Base-by-base conservation (phyloP, 2,113 vertebrate genomes). In the Tupaia chinensis region DNA sequence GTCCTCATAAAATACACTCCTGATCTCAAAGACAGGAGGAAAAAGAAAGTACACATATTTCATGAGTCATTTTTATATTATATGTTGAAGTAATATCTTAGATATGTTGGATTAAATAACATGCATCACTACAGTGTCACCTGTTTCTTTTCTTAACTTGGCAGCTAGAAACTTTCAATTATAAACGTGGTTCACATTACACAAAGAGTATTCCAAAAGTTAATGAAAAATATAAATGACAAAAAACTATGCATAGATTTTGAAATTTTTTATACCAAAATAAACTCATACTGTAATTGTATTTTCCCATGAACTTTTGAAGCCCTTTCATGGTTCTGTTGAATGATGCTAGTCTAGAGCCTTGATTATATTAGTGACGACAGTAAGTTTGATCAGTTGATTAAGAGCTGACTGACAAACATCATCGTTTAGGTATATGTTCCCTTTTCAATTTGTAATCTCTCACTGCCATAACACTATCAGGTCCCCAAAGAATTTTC, bases 141-240 rank as follows among this genome's bases (percentile, higher is more conserved):
- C 56, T 74, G 22, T 83, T 95, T 88, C 61, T 81, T 91, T 95
- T 85, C 85, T 58, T 25, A 69, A 32, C 25, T 11, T 95, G 15
- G 25, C 70, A 60, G 56, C 23, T 34, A 44, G 44, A 85, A 72
- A 19, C 4, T 70, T 93, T 82, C 23, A 91, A 65, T 90, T 58
- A 82, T 6, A 5, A 56, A 70, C 58, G 17, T 84, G 61, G 54
- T n/a, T 96, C 15, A 29, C 53, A 54, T 69, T 68, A 12, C 63
- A 72, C 93, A 32, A 32, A 32, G 32, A 32, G 32, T 32, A 32
- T 32, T 32, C 32, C 32, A 32, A 32, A 32, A 32, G 32, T 32
- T 32, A 32, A 32, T 32, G 32, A 32, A 32, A 32, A 32, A 32
- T 32, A 32, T 32, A 32, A 32, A 32, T 32, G 32, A 32, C 32